Base-by-base conservation (phyloP, 2,797 vertebrate species). In the Arnoldichthys spilopterus region DNA sequence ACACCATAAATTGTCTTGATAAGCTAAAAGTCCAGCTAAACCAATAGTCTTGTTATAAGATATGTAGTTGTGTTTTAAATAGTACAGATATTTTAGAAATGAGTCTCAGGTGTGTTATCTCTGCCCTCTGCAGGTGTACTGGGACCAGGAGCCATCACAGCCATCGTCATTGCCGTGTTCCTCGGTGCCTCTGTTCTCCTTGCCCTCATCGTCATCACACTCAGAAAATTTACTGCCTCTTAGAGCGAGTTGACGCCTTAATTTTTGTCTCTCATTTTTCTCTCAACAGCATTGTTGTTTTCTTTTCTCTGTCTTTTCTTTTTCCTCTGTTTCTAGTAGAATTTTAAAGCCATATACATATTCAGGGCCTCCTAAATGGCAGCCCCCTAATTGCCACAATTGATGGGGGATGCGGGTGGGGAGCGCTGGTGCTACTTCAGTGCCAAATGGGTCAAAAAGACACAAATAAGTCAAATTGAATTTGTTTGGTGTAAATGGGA, bases 141-240 rank as follows among this genome's bases (percentile, higher is more conserved):
- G 86, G 97, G 97, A 53, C 96, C 97, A 0, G 97, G 98, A 40
- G 97, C 97, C 82, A 97, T 98, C 4, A 95, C 97, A 43, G 97
- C 97, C 91, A 97, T 99, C 16, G 96, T 98, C 83, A 97, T 99
- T 2, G 97, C 98, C 0, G 96, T 96, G 77, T 95, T 98, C 86
- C 93, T 99, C 86, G 97, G 97, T 77, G 96, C 96, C 0, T 99
- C 96, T 16, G 97, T 99, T 90, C 95, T 98, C 22, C 94, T 98
- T 77, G 96, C 97, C 74, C 95, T 99, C 86, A 93, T 98, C 0
- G 87, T 98, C 84, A 97, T 99, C 89, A 97, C 95, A 3, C 93
- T 98, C 90, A 92, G 96, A 79, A 99, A 98, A 90, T 97, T 98
- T 89, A 97, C 95, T 0, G 90, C 96, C 80, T 96, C 98, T 89